Evolutionary conservation across 2,797 vertebrate species (phyloP).

Genomic region (Phyllotis vaccarum): DNA sequence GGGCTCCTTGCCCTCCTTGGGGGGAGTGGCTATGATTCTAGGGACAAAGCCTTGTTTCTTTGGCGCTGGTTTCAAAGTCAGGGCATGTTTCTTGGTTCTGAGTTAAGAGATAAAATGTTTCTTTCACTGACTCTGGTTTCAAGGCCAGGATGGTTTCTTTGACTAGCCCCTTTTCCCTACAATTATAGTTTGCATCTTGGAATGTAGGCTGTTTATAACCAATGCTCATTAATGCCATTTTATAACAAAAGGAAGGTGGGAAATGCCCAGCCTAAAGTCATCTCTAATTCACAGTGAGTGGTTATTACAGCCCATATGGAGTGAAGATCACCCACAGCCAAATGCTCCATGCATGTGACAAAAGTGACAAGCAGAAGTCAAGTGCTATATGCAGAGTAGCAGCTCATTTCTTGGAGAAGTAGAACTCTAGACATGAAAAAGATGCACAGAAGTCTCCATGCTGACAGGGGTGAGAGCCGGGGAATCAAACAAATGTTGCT

Average conservation of each 20-base stretch:
- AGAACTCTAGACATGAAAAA: constrained; percentile 38
- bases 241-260: constrained; percentile 27
- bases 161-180: too few relatives aligned
- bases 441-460: constrained; percentile 31
- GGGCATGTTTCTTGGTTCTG: too few relatives aligned
- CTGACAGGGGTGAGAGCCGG: constrained; percentile 53
- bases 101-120: too few relatives aligned
- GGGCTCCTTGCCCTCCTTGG: too few relatives aligned
- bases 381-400: constrained; percentile 6
- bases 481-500: constrained; percentile 78
- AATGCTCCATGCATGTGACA: constrained; percentile 49
- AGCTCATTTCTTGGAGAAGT: constrained; percentile 6
- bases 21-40: too few relatives aligned
- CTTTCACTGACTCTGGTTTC: too few relatives aligned
- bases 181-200: constrained; percentile 10
- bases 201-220: constrained; percentile 7
- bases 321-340: constrained; percentile 50
- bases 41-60: too few relatives aligned
- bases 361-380: constrained; percentile 68
- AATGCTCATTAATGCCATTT: constrained; percentile 26
- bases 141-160: too few relatives aligned
- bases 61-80: too few relatives aligned
- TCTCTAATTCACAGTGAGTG: constrained; percentile 65
- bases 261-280: constrained; percentile 55
- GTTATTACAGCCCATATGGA: constrained; percentile 72